Evolutionary conservation across 2,888 invertebrate species (phyloP).

Genomic region (Zaprionus lineosus): DNA sequence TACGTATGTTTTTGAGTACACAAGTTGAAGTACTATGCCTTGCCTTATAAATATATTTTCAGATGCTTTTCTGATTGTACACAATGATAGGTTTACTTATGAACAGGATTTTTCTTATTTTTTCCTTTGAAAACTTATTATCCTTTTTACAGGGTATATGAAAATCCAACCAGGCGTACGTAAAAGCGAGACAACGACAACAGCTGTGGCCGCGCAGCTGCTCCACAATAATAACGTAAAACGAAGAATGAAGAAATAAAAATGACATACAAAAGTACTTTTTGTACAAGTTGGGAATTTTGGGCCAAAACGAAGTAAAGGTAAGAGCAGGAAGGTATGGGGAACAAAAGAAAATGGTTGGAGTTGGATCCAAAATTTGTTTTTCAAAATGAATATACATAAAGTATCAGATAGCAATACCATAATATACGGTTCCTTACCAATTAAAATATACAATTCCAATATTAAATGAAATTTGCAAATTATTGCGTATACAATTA

Average conservation of each 20-base stretch:
- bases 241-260: conserved; percentile 31
- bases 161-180: conserved; percentile 45
- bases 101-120: too few relatives aligned
- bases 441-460: conserved; percentile 7
- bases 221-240: conserved; percentile 59
- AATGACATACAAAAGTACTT: conserved; percentile 52
- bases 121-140: too few relatives aligned
- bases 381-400: neutral
- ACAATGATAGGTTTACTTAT: too few relatives aligned
- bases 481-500: conserved; percentile 16
- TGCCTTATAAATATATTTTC: too few relatives aligned
- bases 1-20: too few relatives aligned
- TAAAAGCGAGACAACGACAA: conserved; percentile 62
- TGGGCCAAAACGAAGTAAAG: conserved; percentile 24
- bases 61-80: too few relatives aligned
- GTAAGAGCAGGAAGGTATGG: conserved; percentile 16
- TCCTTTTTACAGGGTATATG: neutral
- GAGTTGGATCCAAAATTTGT: conserved; percentile 2
- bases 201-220: conserved; percentile 67
- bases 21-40: too few relatives aligned
- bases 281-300: conserved; percentile 41
- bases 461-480: conserved; percentile 6
- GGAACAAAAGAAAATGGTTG: conserved; percentile 11
- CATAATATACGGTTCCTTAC: conserved; percentile 23
- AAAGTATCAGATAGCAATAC: neutral